Percentiles rank a stretch among this genome's conserved stretches.
These are phyloP conservation scores for Drosophila conformis DNA, from an alignment of 2,888 invertebrate genomes.

Conservation along the genomic window DNA sequence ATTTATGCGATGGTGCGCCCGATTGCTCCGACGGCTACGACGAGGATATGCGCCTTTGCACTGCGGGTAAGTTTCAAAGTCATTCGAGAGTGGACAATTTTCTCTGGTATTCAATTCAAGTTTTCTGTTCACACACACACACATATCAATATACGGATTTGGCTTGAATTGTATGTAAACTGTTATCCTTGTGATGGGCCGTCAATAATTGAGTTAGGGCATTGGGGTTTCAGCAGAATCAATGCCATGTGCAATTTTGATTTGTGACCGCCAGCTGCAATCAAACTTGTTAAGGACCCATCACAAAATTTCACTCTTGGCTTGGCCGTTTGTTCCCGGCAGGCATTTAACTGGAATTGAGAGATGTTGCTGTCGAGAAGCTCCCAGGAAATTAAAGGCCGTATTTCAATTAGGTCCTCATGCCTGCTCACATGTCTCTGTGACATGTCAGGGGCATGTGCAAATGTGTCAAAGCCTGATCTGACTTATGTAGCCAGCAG, in stretches of 20 bases:
- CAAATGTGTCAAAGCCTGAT: slow-evolving; percentile 8
- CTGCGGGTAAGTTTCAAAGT: slow-evolving; percentile 90
- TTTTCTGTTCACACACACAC: background rate
- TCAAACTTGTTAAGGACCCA: slow-evolving; percentile 19
- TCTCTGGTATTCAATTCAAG: slow-evolving; percentile 14
- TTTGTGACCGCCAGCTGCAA: slow-evolving; percentile 31
- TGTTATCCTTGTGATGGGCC: slow-evolving; percentile 7
- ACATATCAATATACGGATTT: background rate
- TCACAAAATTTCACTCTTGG: slow-evolving; percentile 9
- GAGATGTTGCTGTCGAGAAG: slow-evolving; percentile 22
- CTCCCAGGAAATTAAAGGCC: slow-evolving; percentile 49
- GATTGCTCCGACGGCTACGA: slow-evolving; percentile 98
- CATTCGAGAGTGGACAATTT: background rate
- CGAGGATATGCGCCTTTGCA: slow-evolving; percentile 97
- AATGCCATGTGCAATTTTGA: slow-evolving; percentile 36
- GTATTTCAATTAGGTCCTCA: slow-evolving; percentile 52
- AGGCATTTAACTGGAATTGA: slow-evolving; percentile 24
- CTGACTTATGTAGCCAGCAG: slow-evolving; percentile 23
- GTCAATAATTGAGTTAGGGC: slow-evolving; percentile 21
- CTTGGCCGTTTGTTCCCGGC: slow-evolving; percentile 21
- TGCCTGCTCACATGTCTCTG: background rate
- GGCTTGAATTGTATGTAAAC: slow-evolving; percentile 31
- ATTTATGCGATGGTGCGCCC: slow-evolving; percentile 96
- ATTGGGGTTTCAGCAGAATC: slow-evolving; percentile 28
- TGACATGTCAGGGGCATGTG: slow-evolving; percentile 28